A percentile compares a stretch with the other conserved stretches of the same genome.
Evolutionary conservation across 2,888 invertebrate genomes (phyloP).

Genomic region (Lycocerus yunnanus): DNA sequence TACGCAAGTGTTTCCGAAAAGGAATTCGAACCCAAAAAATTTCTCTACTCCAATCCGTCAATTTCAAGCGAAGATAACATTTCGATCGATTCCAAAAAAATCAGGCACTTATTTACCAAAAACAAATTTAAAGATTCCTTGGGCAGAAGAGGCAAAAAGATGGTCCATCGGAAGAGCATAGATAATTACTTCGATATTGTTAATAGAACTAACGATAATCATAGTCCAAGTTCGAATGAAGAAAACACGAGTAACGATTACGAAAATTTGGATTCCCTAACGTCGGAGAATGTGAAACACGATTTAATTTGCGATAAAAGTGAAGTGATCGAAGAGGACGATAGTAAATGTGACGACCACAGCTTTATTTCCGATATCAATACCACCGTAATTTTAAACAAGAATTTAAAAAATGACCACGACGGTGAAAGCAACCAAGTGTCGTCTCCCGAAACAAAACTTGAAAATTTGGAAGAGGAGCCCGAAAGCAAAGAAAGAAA

Average conservation of each 20-base stretch:
- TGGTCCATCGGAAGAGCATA: slow-evolving; percentile 49
- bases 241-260: slow-evolving; percentile 61
- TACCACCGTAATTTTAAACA: slow-evolving; percentile 11
- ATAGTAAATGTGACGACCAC: neutral
- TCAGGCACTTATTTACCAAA: slow-evolving; percentile 44
- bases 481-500: slow-evolving; percentile 28
- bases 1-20: slow-evolving; percentile 51
- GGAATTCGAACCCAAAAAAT: slow-evolving; percentile 43
- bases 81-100: slow-evolving; percentile 37
- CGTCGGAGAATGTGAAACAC: slow-evolving; percentile 22
- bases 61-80: slow-evolving; percentile 35
- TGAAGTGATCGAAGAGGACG: neutral
- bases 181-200: slow-evolving; percentile 54
- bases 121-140: slow-evolving; percentile 48
- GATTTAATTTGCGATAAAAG: neutral
- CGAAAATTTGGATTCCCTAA: slow-evolving; percentile 50
- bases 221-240: slow-evolving; percentile 58
- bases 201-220: slow-evolving; percentile 51
- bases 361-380: slow-evolving; percentile 16
- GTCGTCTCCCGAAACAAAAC: neutral
- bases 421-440: neutral
- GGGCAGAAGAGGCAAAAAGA: slow-evolving; percentile 43
- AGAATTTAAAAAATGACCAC: neutral
- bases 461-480: neutral
- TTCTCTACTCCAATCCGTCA: slow-evolving; percentile 28